Base-by-base conservation (phyloP, 2,113 vertebrate species). In the Danionella cerebrum region DNA sequence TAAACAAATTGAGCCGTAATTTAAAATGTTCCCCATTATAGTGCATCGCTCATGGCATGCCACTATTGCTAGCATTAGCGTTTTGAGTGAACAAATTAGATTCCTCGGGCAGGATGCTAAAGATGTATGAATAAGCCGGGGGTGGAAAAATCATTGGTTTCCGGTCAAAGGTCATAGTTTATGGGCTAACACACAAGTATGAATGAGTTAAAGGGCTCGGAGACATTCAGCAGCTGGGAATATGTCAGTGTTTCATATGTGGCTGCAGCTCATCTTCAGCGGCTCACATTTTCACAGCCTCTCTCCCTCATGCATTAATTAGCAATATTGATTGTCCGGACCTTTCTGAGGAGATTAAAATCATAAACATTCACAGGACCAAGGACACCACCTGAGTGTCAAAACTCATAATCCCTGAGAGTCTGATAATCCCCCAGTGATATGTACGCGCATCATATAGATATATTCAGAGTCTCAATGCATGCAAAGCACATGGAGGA, bases 321-420 rank as follows among this genome's bases (percentile, higher is more conserved):
- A 82, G 54, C 51, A n/a, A 0, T 65, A 91, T 91, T 90, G 90
- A 91, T 92, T 88, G 86, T 54, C 75, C 58, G 84, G 84, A 79
- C 84, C 84, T 87, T 85, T 89, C 60, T 65, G 86, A 83, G 90
- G 90, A 91, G 87, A 89, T 91, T 88, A 89, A 91, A 93, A 92
- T 91, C 89, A 92, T 93, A 90, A 92, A 90, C 84, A 80, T 70
- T 82, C 80, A 82, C 80, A 79, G 70, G 82, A 82, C 78, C 85
- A 89, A 92, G 89, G 88, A 87, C 88, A 88, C 76, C 85, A 89
- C 84, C 87, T 79, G 79, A 57, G 78, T 84, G 82, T 92, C 85
- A 87, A 85, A 88, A 75, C 87, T 86, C 84, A 89, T 89, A 89
- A 90, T 92, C 88, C 69, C 78, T 76, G 75, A 87, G 78, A 83